Conservation (phyloP, 1,140 invertebrate species). For the Littorina saxatilis region DNA sequence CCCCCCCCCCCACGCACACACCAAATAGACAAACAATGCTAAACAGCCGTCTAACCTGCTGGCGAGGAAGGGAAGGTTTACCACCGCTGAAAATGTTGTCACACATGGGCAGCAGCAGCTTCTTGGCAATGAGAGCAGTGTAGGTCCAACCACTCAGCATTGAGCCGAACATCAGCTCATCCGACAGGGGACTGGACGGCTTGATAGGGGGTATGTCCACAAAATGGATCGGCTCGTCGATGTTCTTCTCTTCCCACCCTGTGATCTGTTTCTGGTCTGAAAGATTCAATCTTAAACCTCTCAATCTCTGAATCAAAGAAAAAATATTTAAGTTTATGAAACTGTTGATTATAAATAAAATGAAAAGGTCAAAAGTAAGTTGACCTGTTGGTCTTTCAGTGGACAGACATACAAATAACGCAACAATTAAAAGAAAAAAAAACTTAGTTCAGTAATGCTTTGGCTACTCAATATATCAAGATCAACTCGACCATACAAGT, state of each 20-base stretch:
- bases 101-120: slow-evolving; percentile 41
- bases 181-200: slow-evolving; percentile 34
- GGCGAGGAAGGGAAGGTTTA: slow-evolving; percentile 30
- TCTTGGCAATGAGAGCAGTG: slow-evolving; percentile 53
- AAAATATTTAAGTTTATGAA: not conserved
- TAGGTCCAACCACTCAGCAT: slow-evolving; percentile 60
- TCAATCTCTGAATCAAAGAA: not conserved
- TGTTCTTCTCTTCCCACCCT: slow-evolving; percentile 31
- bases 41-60: slow-evolving; percentile 23
- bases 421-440: too few species aligned
- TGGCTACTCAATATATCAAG: too few species aligned
- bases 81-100: slow-evolving; percentile 44
- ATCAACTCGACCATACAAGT: too few species aligned
- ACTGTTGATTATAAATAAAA: not conserved
- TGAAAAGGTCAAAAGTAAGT: not conserved
- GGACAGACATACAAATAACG: too few species aligned
- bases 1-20: not conserved
- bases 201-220: slow-evolving; percentile 57
- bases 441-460: too few species aligned
- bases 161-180: slow-evolving; percentile 52
- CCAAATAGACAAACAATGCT: not conserved
- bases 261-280: slow-evolving; percentile 46
- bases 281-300: not conserved
- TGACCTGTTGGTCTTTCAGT: not conserved
- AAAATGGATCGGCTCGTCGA: slow-evolving; percentile 59